Evolutionary conservation across 1,140 invertebrate species (phyloP), one percentile per base, ranked within the genome.

Genomic region (Holcopasites calliopsidis): DNA sequence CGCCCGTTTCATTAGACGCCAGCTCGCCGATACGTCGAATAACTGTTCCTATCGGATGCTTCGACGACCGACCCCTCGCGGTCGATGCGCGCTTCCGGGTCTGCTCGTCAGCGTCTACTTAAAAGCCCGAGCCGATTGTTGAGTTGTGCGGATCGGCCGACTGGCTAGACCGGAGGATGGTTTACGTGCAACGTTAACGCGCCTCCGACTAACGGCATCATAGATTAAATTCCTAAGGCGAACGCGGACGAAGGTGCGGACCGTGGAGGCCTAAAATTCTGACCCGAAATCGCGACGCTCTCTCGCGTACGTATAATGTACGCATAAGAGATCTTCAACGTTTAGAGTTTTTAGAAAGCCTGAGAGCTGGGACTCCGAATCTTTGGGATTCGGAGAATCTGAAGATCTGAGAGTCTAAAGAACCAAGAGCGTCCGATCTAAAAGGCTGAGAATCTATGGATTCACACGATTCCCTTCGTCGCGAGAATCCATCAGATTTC

Each of bases 61-160:
- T n/a, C n/a, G n/a, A n/a, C n/a, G n/a, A n/a, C n/a, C n/a, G 31
- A 21, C 31, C n/a, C 8, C 7, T 13, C n/a, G n/a, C n/a, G 44
- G 55, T 11, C 40, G 21, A 38, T 18, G 2, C 8, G 44, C 26
- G 31, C 42, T 61, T 50, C 57, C 42, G 31, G 42, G 33, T 72
- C n/a, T n/a, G 23, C 21, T n/a, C 18, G 62, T 79, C 76, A 31
- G 28, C 40, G 31, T 38, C 58, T 77, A 55, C 55, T 78, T 69
- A n/a, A n/a, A n/a, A 50, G 65, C 26, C 26, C 21, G 55, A 38
- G 16, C n/a, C 57, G 18, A 79, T 60, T 70, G 35, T 61, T 38
- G 50, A 42, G 49, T 5, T 28, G 21, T 23, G 18, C 33, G 16
- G 49, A 68, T 35, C 64, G 23, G 44, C 21, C 31, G 64, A 71